Base-by-base conservation (phyloP, 1,140 invertebrate species). In the Macrocentrus cingulum region DNA sequence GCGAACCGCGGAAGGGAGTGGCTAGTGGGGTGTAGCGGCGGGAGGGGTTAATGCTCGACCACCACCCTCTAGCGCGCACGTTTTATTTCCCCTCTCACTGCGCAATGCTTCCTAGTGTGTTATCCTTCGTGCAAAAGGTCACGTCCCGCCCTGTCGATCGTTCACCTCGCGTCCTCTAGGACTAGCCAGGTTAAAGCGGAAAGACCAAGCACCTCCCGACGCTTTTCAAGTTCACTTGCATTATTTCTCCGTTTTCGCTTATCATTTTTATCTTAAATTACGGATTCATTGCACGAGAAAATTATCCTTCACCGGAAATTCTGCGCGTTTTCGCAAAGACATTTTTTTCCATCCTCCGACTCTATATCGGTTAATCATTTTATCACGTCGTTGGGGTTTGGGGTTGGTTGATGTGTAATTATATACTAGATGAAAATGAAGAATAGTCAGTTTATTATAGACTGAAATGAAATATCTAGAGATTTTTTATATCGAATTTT, bases 81-180 rank as follows among this genome's bases (percentile, higher is more conserved):
- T 39, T 39, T 6, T 39, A 37, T 39, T 25, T 49, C 32, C 45
- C 54, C 32, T 23, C 46, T 41, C 55, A 23, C 50, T 34, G 20
- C 48, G 55, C 61, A 60, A 56, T 59, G 62, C 56, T 71, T 59
- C 64, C 69, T 68, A 65, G 65, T 65, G 66, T 73, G 66, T 77
- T 75, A 77, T 75, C 75, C 73, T 77, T 75, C 72, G 69, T 66
- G 70, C 71, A 74, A 77, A 77, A 77, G 75, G 75, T 77, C 75
- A 77, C 73, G 73, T 75, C 70, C 73, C 67, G 70, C 71, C 74
- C 72, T 70, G 67, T 65, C 72, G 75, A 77, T 73, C 75, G 72
- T 77, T 77, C 75, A 77, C 73, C 75, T 77, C 71, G 71, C 68
- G 70, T 74, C 72, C 73, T 76, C 53, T n/a, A 63, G 72, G 71